A percentile compares a stretch with the other conserved stretches of the same genome.
Conservation (phyloP, 2,797 vertebrate genomes). For the Micropoecilia bifurca region DNA sequence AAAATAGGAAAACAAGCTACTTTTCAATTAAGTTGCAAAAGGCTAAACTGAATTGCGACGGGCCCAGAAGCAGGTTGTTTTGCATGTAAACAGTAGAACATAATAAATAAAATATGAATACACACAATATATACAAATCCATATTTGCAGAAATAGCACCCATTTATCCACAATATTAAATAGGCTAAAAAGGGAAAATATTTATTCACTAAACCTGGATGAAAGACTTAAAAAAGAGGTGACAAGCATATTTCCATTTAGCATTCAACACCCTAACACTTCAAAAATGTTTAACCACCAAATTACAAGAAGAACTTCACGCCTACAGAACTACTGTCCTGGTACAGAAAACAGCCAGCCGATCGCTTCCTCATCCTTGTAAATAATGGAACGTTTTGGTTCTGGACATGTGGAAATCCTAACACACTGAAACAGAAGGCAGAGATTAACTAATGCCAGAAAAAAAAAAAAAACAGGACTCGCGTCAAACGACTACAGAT, state of each 20-base stretch:
- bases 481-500: conserved; percentile 52
- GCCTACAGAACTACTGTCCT: conserved; percentile 19
- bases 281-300: conserved; percentile 13
- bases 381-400: conserved; percentile 26
- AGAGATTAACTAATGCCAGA: conserved; percentile 39
- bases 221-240: neutral
- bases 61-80: neutral
- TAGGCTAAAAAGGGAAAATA: neutral
- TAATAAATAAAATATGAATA: neutral
- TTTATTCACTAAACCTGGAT: conserved; percentile 2
- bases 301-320: conserved; percentile 17
- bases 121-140: neutral
- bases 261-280: conserved; percentile 34
- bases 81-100: neutral
- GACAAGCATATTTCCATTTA: conserved; percentile 29
- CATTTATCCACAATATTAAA: neutral
- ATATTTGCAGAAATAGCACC: neutral
- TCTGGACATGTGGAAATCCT: conserved; percentile 33
- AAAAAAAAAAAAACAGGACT: conserved; percentile 51
- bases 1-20: neutral
- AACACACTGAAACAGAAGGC: conserved; percentile 37
- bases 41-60: no score
- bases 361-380: conserved; percentile 25
- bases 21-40: neutral
- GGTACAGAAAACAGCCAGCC: conserved; percentile 39